phyloP scores from a whole-genome alignment of 2,797 vertebrate species.

The Sarcophilus harrisii region DNA sequence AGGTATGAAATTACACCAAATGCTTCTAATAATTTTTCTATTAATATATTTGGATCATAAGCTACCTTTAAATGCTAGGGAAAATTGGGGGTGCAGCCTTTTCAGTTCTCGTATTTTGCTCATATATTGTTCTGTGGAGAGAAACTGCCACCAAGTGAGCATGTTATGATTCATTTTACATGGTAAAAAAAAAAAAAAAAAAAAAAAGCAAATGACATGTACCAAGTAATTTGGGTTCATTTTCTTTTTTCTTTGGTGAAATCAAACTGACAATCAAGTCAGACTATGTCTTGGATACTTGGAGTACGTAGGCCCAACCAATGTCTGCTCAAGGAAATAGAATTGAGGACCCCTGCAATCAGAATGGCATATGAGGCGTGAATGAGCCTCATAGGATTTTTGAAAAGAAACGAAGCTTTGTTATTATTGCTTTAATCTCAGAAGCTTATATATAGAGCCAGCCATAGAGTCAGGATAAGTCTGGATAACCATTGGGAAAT shows the following conservation, averaged over 20 bases:
- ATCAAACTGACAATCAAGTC: slow-evolving; percentile 31
- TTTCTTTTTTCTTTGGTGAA: slow-evolving; percentile 34
- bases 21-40: slow-evolving; percentile 37
- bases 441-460: not conserved
- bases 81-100: slow-evolving; percentile 24
- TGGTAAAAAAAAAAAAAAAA: not conserved
- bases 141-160: slow-evolving; percentile 53
- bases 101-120: slow-evolving; percentile 1
- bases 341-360: slow-evolving; percentile 21
- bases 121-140: slow-evolving; percentile 24
- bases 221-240: slow-evolving; percentile 32
- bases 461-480: not conserved
- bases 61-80: slow-evolving; percentile 18
- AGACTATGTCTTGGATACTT: slow-evolving; percentile 34
- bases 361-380: slow-evolving; percentile 13
- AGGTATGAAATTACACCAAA: slow-evolving; percentile 23
- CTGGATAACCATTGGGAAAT: not conserved
- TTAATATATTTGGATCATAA: slow-evolving; percentile 38
- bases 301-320: slow-evolving; percentile 14
- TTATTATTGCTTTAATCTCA: slow-evolving; percentile 19
- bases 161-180: not conserved
- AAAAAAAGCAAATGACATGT: slow-evolving; percentile 44
- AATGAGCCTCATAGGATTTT: slow-evolving; percentile 49
- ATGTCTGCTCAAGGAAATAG: not conserved
- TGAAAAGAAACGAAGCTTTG: slow-evolving; percentile 16